These are phyloP conservation scores for Dicyrtoma fusca DNA, from an alignment of 2,888 invertebrate species.

Conservation along the genomic window DNA sequence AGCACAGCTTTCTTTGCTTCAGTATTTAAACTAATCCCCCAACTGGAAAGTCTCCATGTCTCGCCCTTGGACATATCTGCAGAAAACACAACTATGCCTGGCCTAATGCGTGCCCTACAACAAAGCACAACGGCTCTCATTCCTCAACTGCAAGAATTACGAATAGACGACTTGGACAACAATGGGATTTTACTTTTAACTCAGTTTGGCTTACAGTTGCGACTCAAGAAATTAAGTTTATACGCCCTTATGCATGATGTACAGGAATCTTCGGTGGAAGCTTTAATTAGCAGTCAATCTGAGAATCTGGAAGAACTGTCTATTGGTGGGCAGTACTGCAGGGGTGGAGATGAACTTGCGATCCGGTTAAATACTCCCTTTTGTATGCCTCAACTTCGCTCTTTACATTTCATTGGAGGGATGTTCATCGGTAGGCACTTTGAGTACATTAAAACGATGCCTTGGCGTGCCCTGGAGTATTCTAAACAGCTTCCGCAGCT, in stretches of 20 bases:
- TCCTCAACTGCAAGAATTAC: background rate
- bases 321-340: slow-evolving; percentile 16
- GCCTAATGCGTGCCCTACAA: background rate
- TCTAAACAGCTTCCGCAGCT: background rate
- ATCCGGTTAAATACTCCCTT: background rate
- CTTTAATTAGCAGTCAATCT: background rate
- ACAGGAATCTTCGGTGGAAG: background rate
- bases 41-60: background rate
- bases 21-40: slow-evolving; percentile 3
- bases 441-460: slow-evolving; percentile 1
- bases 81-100: slow-evolving; percentile 13
- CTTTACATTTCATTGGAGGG: slow-evolving; percentile 17
- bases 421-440: slow-evolving; percentile 12
- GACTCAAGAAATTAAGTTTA: background rate
- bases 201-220: background rate
- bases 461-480: slow-evolving; percentile 12
- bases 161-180: slow-evolving; percentile 6
- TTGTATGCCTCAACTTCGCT: slow-evolving; percentile 13
- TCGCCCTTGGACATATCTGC: slow-evolving; percentile 6
- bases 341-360: background rate
- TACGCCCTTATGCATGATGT: slow-evolving; percentile 10
- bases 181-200: background rate
- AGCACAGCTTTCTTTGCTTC: slow-evolving; percentile 1
- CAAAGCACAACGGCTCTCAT: background rate
- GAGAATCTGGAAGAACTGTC: slow-evolving; percentile 8